Evolutionary conservation across 1,140 invertebrate genomes (phyloP), one percentile per base, ranked within the genome.

Genomic region (Euwallacea similis): DNA sequence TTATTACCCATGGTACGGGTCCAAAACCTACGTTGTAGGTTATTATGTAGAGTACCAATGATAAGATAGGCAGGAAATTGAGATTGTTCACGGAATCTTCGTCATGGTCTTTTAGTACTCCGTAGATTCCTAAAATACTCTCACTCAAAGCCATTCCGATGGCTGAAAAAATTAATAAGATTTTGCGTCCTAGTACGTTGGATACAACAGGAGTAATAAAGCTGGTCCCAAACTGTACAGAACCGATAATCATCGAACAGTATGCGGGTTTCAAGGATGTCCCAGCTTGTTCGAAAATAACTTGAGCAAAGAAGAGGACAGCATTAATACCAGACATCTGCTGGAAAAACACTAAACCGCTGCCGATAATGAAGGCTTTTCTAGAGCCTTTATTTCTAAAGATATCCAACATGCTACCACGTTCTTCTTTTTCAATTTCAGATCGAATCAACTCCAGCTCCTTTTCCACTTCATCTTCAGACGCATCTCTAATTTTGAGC

Each of bases 311-410:
- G 80, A 93, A 93, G 16, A 94, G 86, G 0, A 96, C 89, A 6
- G 90, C 90, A 80, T 93, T 94, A 76, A 93, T 92, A 15, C 93
- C 93, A 2, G 88, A 90, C 8, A 93, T 82, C 80, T 93, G 91
- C 76, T 93, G 91, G 79, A 91, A 89, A 60, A 86, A 80, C 56
- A 92, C 88, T 44, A 95, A 81, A 0, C 87, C 86, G 64, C 89
- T 86, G 0, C 88, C 89, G 44, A 92, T 88, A 47, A 90, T 83
- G 63, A 95, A 80, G 0, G 88, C 89, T 72, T 88, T 90, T 11
- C 85, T 81, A 75, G 87, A 86, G 2, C 83, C 81, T 55, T 82
- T 82, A 6, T 81, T 83, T 16, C 77, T 84, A 61, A 88, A 84
- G 0, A 91, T 77, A 71, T 90, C 88, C n/a, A 80, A 75, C 2